Evolutionary conservation across 2,113 vertebrate species (phyloP).

Genomic region (Amia ocellicauda): DNA sequence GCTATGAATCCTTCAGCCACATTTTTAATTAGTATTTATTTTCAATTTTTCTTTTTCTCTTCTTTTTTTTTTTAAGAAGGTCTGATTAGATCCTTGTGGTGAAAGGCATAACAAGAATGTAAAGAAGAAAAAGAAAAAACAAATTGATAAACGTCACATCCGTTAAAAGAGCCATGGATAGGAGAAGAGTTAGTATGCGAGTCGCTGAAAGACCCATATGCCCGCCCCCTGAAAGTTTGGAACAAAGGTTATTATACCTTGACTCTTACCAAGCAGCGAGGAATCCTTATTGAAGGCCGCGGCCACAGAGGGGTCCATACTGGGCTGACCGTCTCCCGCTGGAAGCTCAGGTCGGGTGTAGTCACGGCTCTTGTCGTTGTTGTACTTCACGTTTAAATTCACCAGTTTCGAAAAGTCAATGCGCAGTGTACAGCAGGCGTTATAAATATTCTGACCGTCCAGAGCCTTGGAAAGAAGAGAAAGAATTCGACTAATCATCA

Average conservation of each 20-base stretch:
- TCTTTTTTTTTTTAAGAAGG: background rate
- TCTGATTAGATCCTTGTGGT: background rate
- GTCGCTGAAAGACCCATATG: background rate
- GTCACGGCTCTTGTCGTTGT: conserved; percentile 97
- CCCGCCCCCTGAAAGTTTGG: conserved; percentile 15
- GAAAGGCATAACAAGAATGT: background rate
- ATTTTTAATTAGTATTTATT: background rate
- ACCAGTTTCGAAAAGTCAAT: conserved; percentile 98
- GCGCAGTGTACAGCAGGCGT: conserved; percentile 93
- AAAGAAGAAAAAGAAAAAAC: too few relatives aligned
- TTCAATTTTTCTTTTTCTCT: background rate
- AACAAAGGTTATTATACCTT: conserved; percentile 54
- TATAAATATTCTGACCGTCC: conserved; percentile 98
- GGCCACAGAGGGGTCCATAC: conserved; percentile 80
- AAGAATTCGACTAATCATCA: too few relatives aligned
- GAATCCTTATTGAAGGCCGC: conserved; percentile 92
- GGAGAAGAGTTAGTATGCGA: background rate
- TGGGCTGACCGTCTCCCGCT: conserved; percentile 89
- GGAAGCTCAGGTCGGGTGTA: conserved; percentile 96
- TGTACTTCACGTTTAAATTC: conserved; percentile 98
- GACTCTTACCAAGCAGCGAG: conserved; percentile 90
- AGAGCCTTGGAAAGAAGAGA: conserved; percentile 70
- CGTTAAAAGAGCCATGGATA: conserved; percentile 1
- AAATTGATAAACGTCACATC: background rate
- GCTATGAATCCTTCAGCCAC: too few relatives aligned